Percentiles rank a stretch among this genome's conserved stretches.
Evolutionary conservation across 2,888 invertebrate genomes (phyloP).

Genomic region (Cabera pusaria): DNA sequence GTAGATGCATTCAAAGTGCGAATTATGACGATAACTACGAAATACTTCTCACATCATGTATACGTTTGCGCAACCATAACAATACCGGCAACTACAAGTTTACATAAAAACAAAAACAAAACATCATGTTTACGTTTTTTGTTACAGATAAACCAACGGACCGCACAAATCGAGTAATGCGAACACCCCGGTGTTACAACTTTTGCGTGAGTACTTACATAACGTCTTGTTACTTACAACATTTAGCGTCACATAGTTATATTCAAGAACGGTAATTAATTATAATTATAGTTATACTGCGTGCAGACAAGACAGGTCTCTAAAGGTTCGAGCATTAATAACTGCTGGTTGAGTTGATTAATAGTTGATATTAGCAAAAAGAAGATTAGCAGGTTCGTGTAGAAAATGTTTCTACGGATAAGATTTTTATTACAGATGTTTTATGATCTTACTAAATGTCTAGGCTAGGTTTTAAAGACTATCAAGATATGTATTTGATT

Average conservation of each 20-base stretch:
- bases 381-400: conserved; percentile 28
- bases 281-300: conserved; percentile 1
- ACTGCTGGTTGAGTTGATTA: conserved; percentile 34
- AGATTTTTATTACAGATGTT: too few relatives aligned
- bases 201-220: conserved; percentile 63
- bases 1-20: too few relatives aligned
- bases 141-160: conserved; percentile 65
- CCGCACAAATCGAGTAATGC: conserved; percentile 70
- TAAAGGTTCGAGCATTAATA: conserved; percentile 17
- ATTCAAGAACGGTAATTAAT: conserved; percentile 1
- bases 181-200: conserved; percentile 59
- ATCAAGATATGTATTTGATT: too few relatives aligned
- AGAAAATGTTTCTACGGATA: too few relatives aligned
- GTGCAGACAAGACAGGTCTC: conserved; percentile 6
- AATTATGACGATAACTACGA: too few relatives aligned
- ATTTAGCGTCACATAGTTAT: conserved; percentile 4
- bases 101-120: too few relatives aligned
- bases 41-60: too few relatives aligned
- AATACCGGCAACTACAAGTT: too few relatives aligned
- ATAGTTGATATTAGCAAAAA: conserved; percentile 34
- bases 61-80: too few relatives aligned
- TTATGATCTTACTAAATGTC: conserved; percentile 7
- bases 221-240: conserved; percentile 6
- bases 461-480: too few relatives aligned
- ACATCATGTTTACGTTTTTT: conserved; percentile 38